Conservation (phyloP, 2,797 vertebrate species). For the Dallia pectoralis region DNA sequence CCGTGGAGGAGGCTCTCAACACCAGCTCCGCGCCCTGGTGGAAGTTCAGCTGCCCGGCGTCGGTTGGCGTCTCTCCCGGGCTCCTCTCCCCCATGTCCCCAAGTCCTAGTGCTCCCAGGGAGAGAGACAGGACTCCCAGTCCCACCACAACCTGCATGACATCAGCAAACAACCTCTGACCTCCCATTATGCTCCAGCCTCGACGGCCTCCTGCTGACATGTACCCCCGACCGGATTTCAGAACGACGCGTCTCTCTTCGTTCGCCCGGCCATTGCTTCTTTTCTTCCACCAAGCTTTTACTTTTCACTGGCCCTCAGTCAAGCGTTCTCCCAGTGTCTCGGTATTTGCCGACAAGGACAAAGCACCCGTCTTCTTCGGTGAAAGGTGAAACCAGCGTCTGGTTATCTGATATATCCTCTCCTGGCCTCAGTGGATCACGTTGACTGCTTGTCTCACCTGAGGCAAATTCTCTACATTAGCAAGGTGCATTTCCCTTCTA, state of each 20-base stretch:
- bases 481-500: neutral
- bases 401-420: neutral
- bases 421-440: neutral
- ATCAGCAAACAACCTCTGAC: neutral
- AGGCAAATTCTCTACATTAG: neutral
- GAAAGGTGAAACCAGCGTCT: neutral
- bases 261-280: neutral
- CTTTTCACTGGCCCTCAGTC: neutral
- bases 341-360: neutral
- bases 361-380: neutral
- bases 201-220: neutral
- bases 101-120: neutral
- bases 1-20: neutral
- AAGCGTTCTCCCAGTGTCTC: neutral
- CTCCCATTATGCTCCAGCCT: neutral
- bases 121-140: neutral
- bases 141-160: neutral
- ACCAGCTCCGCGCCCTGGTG: conserved; percentile 1
- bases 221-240: too few species aligned
- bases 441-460: neutral
- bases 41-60: neutral
- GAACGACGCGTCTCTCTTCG: neutral
- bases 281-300: neutral
- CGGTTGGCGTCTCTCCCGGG: neutral
- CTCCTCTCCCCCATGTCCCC: neutral